Conservation (phyloP, 2,113 vertebrate genomes). For the Macaca mulatta region DNA sequence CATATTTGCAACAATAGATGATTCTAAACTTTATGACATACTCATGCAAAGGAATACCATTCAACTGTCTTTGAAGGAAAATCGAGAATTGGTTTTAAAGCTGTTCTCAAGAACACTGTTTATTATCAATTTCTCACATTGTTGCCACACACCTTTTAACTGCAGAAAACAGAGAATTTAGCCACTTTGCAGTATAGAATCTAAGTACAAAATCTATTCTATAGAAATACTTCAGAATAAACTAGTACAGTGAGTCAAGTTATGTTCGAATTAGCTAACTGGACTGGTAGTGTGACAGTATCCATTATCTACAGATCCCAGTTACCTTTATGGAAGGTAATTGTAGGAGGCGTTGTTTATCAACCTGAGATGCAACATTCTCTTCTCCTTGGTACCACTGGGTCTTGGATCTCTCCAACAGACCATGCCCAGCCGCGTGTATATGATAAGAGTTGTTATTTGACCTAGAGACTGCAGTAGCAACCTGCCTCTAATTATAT, state of each 20-base stretch:
- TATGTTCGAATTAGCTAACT: background rate
- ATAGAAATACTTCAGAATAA: background rate
- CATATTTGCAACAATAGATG: background rate
- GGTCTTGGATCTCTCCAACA: background rate
- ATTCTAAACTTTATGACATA: background rate
- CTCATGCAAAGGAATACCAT: background rate
- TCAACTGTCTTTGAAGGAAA: background rate
- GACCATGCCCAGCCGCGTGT: too few species aligned
- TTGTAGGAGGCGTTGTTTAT: background rate
- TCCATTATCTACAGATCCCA: background rate
- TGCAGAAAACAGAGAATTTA: constrained; percentile 6
- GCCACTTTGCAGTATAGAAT: background rate
- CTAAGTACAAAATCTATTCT: background rate
- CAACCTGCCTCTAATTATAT: background rate
- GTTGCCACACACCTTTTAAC: background rate
- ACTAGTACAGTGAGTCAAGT: background rate
- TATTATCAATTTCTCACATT: constrained; percentile 6
- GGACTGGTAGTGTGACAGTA: background rate
- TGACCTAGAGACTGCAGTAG: background rate
- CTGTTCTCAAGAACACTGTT: background rate
- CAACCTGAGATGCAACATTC: background rate
- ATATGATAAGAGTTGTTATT: background rate
- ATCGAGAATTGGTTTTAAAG: background rate
- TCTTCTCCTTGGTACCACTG: background rate
- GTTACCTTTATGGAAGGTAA: background rate